phyloP scores from a whole-genome alignment of 2,797 vertebrate species.

The Enteromius mattozi region DNA sequence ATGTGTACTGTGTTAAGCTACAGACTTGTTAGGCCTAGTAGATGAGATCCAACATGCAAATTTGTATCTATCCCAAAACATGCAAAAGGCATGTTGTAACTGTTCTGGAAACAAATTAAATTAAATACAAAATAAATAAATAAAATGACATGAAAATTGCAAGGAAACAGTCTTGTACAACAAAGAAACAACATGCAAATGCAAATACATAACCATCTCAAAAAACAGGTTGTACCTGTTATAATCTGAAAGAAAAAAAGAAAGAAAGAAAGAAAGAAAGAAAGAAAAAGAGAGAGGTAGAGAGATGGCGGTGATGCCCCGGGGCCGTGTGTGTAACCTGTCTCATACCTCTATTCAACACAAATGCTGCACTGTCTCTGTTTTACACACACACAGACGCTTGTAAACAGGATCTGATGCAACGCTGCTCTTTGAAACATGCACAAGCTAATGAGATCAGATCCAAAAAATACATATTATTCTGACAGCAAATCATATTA shows the following conservation, averaged over 20 bases:
- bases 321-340: constrained; percentile 73
- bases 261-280: constrained; percentile 8
- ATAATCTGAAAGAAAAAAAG: neutral
- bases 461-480: constrained; percentile 98
- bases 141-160: no score
- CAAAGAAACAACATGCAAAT: no score
- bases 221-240: no score
- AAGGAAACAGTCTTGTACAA: no score
- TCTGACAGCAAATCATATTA: constrained; percentile 99
- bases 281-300: neutral
- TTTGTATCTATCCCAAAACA: no score
- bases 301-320: constrained; percentile 42
- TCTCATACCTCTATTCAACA: constrained; percentile 91
- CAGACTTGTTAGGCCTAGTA: no score
- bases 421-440: constrained; percentile 91
- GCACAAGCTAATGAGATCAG: constrained; percentile 99
- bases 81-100: no score
- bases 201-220: no score
- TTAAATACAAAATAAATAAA: no score
- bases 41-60: no score
- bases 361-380: constrained; percentile 88
- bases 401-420: constrained; percentile 85
- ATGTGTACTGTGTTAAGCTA: no score
- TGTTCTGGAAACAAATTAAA: no score
- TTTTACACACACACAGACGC: constrained; percentile 84